These are phyloP conservation scores for Probosciger aterrimus DNA, from an alignment of 2,113 vertebrate genomes.

Conservation along the genomic window DNA sequence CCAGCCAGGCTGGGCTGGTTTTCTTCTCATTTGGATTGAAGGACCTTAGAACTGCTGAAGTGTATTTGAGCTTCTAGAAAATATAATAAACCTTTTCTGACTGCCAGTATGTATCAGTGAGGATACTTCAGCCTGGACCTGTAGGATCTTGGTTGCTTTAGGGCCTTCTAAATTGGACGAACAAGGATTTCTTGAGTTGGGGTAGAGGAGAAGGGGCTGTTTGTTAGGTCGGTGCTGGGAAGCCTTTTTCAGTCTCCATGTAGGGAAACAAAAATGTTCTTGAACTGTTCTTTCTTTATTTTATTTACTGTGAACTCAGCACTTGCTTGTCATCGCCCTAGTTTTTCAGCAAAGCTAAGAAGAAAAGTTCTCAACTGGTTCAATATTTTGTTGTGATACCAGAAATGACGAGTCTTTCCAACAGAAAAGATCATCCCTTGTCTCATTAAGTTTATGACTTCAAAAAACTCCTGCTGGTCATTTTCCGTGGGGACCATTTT, in stretches of 20 bases:
- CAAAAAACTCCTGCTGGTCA: neutral
- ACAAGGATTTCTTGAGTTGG: neutral
- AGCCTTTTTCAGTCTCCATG: neutral
- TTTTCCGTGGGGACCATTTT: constrained; percentile 1
- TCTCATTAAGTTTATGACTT: constrained; percentile 35
- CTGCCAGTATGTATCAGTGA: neutral
- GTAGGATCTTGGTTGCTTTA: neutral
- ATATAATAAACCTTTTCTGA: neutral
- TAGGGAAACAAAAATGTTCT: neutral
- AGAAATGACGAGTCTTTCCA: neutral
- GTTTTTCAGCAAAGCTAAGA: constrained; percentile 1
- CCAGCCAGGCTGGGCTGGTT: neutral
- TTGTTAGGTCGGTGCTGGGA: neutral
- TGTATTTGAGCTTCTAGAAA: neutral
- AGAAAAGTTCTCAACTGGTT: neutral
- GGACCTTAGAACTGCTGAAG: neutral
- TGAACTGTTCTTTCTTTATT: neutral
- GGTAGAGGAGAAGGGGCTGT: neutral
- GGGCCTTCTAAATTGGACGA: neutral
- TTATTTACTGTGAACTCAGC: neutral
- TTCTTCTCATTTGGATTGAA: neutral
- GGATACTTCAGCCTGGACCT: neutral
- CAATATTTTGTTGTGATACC: neutral
- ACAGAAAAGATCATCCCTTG: constrained; percentile 1
- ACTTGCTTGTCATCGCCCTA: neutral